Base-by-base conservation (phyloP, 2,888 invertebrate genomes). In the Amphipyra berbera region DNA sequence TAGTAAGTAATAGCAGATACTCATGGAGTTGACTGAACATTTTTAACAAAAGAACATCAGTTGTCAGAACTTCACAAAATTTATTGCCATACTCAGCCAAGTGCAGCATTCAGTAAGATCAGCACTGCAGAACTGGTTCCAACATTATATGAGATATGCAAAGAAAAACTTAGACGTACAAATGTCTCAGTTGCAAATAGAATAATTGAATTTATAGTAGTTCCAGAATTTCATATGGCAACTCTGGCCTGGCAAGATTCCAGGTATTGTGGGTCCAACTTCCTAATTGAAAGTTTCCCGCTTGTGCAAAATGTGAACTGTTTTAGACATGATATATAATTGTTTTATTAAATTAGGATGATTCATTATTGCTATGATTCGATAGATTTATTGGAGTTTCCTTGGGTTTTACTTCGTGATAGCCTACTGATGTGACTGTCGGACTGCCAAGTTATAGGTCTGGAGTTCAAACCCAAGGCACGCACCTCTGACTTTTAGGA, bases 131-230 rank as follows among this genome's bases (percentile, higher is more conserved):
- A 53, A 54, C 54, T 38, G 7, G 44, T 60, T 69, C 44, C 46
- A 8, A 27, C 30, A 21, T 21, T 65, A 66, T 63, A 74, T 52
- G 68, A 62, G 55, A 35, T 30, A 56, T 62, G 47, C 57, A 68
- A 64, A 65, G 77, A 80, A 79, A 81, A 83, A 84, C 76, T 85
- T 83, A 74, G 82, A 83, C 82, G 73, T 67, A 59, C 74, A 61
- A 69, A 74, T 82, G 86, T 85, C 86, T 81, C 72, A 79, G 77
- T 81, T 71, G 79, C 82, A 80, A 78, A 75, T 81, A 71, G 79
- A 84, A 88, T 90, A 86, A 86, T 84, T 87, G 82, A 86, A 90
- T 88, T 88, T 88, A 91, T 89, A 82, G 85, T 84, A 86, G 86
- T 79, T 79, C 59, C 59, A 62, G 56, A 79, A 77, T 79, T 77